Evolutionary conservation across 2,113 vertebrate species (phyloP).

Genomic region (Ctenomys sociabilis): DNA sequence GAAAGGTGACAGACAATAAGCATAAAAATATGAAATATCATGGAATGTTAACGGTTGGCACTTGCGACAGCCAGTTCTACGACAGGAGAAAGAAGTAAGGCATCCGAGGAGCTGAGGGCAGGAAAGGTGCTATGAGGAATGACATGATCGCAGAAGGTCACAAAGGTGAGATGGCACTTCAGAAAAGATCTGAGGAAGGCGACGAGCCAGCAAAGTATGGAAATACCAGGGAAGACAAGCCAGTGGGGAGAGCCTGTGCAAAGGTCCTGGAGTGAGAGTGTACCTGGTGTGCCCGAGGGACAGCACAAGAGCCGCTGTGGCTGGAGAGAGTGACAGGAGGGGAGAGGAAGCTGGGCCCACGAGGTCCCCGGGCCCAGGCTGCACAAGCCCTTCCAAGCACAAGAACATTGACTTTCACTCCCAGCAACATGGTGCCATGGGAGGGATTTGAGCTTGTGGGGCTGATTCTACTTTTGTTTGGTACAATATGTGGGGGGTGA

Average conservation of each 20-base stretch:
- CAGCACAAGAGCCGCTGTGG: neutral
- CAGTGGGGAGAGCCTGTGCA: neutral
- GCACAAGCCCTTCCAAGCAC: neutral
- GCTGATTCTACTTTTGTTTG: neutral
- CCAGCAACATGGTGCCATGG: neutral
- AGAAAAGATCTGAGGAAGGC: neutral
- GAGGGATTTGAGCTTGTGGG: neutral
- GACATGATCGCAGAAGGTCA: neutral
- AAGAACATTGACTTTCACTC: neutral
- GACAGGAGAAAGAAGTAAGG: neutral
- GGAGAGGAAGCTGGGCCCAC: neutral
- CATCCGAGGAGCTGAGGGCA: neutral
- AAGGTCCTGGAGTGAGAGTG: neutral
- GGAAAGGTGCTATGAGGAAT: neutral
- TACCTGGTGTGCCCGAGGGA: neutral
- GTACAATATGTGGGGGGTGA: neutral
- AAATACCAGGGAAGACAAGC: neutral
- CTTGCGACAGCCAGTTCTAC: neutral
- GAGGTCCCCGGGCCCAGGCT: neutral
- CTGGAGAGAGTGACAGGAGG: neutral
- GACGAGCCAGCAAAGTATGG: neutral
- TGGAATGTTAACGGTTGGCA: neutral
- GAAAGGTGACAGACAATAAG: neutral
- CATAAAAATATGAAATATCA: neutral
- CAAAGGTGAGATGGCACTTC: neutral